Percentiles rank a stretch among this genome's conserved stretches.
Conservation (phyloP, 2,888 invertebrate genomes). For the Frankliniella fusca region DNA sequence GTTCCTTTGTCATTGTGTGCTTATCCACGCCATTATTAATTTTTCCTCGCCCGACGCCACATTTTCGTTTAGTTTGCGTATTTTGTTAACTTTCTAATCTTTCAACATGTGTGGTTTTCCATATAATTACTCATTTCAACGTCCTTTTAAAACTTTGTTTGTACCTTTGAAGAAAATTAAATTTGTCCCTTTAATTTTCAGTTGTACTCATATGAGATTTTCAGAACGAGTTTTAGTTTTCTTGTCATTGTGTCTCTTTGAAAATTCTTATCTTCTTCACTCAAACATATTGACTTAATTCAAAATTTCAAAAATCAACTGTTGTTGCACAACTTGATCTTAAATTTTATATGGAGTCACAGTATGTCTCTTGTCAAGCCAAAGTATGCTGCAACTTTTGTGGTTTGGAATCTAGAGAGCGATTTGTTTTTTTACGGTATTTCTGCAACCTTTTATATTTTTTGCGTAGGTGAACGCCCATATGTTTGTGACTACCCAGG, state of each 20-base stretch:
- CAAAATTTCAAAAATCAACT: neutral
- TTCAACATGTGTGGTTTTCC: too few species aligned
- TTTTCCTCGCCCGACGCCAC: neutral
- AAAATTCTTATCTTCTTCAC: neutral
- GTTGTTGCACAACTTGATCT: neutral
- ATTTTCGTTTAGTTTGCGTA: neutral
- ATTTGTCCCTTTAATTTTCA: neutral
- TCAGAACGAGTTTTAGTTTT: too few species aligned
- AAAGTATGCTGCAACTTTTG: conserved; percentile 32
- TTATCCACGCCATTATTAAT: neutral
- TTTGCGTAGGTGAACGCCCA: conserved; percentile 62
- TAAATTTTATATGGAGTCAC: neutral
- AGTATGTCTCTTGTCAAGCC: conserved; percentile 43
- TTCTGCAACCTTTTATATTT: neutral
- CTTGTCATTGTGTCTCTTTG: too few species aligned
- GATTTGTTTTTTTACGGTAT: conserved; percentile 24
- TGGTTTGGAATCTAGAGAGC: neutral
- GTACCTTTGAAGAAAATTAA: neutral
- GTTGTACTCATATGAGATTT: too few species aligned
- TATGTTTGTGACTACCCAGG: conserved; percentile 69
- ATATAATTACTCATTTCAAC: too few species aligned
- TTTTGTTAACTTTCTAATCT: too few species aligned
- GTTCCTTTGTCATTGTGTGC: conserved; percentile 10
- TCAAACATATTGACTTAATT: neutral
- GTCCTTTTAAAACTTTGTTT: too few species aligned